Percentiles rank a stretch among this genome's conserved stretches.
Conservation (phyloP, 1,140 invertebrate species). For the Helicorthomorpha holstii region DNA sequence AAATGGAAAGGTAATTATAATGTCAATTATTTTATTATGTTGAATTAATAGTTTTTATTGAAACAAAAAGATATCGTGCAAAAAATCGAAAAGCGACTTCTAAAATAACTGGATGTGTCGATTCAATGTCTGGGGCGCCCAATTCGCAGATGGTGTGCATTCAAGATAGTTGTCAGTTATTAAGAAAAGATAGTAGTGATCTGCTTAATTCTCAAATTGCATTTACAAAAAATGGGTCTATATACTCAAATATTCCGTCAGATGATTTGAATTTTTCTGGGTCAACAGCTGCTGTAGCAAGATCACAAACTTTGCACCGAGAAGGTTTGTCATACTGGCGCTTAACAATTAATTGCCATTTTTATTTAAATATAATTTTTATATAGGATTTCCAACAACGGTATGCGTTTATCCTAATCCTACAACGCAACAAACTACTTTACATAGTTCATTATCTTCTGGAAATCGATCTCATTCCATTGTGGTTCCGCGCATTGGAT, state of each 20-base stretch:
- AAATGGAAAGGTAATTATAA: constrained; percentile 54
- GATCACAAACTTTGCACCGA: constrained; percentile 4
- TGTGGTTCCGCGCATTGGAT: background rate
- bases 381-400: no score
- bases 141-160: background rate
- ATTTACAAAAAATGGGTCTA: constrained; percentile 2
- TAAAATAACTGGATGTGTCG: no score
- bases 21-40: background rate
- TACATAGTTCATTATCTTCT: background rate
- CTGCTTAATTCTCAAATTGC: background rate
- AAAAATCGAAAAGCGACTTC: constrained; percentile 12
- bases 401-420: background rate
- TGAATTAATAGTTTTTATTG: background rate
- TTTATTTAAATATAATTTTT: background rate
- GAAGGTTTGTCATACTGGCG: constrained; percentile 1
- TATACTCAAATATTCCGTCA: constrained; percentile 4
- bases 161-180: background rate
- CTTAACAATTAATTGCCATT: background rate
- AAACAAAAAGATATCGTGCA: constrained; percentile 9
- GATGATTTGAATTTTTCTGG: constrained; percentile 6
- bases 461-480: background rate
- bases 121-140: background rate
- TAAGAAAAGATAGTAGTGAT: background rate
- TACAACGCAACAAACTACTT: background rate
- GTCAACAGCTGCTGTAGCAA: constrained; percentile 1